Percentiles rank a stretch among this genome's conserved stretches.
These are phyloP conservation scores for Apamea monoglypha DNA, from an alignment of 2,888 invertebrate genomes.

Conservation along the genomic window DNA sequence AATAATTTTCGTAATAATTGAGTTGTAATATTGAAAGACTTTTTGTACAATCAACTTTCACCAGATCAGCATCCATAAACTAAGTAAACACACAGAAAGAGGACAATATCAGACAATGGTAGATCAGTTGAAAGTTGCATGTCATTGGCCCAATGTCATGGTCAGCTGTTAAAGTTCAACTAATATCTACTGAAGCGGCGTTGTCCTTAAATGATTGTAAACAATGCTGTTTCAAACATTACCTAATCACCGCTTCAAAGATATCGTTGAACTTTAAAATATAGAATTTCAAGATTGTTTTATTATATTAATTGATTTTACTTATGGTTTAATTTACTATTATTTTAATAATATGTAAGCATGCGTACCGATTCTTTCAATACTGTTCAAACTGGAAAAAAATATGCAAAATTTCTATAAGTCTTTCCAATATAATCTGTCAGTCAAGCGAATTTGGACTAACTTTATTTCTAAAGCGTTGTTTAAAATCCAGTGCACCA, in stretches of 20 bases:
- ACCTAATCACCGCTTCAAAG: slow-evolving; percentile 47
- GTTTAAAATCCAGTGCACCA: slow-evolving; percentile 78
- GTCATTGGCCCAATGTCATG: slow-evolving; percentile 35
- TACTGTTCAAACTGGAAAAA: slow-evolving; percentile 83
- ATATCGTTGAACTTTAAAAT: slow-evolving; percentile 50
- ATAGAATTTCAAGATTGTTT: slow-evolving; percentile 23
- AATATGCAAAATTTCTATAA: slow-evolving; percentile 77
- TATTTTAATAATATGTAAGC: slow-evolving; percentile 72
- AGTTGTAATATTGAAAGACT: slow-evolving; percentile 62
- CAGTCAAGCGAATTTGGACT: slow-evolving; percentile 69
- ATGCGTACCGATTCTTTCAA: slow-evolving; percentile 87
- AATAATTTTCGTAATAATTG: slow-evolving; percentile 31
- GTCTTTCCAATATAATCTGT: slow-evolving; percentile 67
- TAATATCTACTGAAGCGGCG: slow-evolving; percentile 45
- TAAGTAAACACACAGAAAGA: slow-evolving; percentile 12
- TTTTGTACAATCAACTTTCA: slow-evolving; percentile 61
- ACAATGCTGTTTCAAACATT: background rate
- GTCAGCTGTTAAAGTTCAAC: slow-evolving; percentile 42
- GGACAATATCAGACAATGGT: background rate
- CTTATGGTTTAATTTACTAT: slow-evolving; percentile 47
- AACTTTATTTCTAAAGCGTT: slow-evolving; percentile 78
- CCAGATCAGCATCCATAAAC: slow-evolving; percentile 19
- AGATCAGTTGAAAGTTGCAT: slow-evolving; percentile 55
- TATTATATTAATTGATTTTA: slow-evolving; percentile 16
- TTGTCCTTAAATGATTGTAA: background rate